Percentiles rank a stretch among this genome's conserved stretches.
Evolutionary conservation across 2,113 vertebrate genomes (phyloP).

Genomic region (Nanorana parkeri): DNA sequence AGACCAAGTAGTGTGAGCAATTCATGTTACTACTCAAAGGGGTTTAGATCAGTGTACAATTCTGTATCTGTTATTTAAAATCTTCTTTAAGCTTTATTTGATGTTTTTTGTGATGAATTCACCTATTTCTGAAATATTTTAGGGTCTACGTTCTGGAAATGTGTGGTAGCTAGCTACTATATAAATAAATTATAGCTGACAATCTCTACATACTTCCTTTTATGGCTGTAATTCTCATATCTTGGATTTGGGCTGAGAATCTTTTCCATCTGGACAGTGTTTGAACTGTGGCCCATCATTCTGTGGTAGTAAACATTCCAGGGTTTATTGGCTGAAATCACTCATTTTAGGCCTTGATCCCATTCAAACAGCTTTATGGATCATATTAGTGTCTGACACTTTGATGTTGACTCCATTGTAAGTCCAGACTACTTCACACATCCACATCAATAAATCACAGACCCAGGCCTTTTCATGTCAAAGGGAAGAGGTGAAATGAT

Average conservation of each 20-base stretch:
- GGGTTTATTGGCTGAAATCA: slow-evolving; percentile 27
- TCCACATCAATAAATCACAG: slow-evolving; percentile 10
- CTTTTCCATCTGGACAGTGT: not conserved
- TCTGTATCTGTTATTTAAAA: no score
- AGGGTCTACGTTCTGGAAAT: no score
- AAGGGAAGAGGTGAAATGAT: slow-evolving; percentile 1
- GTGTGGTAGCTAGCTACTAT: no score
- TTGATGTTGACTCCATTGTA: slow-evolving; percentile 36
- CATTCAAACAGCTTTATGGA: slow-evolving; percentile 18
- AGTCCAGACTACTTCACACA: slow-evolving; percentile 20
- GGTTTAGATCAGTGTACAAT: no score
- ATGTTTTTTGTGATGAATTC: no score
- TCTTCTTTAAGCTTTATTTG: no score
- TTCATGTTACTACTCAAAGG: no score
- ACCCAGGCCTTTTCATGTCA: not conserved
- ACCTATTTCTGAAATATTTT: no score
- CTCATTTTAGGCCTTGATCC: not conserved
- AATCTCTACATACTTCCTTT: slow-evolving; percentile 3
- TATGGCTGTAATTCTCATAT: not conserved
- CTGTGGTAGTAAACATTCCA: slow-evolving; percentile 21
- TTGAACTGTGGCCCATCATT: not conserved
- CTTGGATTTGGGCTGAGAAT: not conserved
- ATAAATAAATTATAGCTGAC: not conserved
- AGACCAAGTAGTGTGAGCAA: no score
- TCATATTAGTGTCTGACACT: slow-evolving; percentile 28